phyloP scores from a whole-genome alignment of 1,140 invertebrate species.

The Venustaconcha ellipsiformis region DNA sequence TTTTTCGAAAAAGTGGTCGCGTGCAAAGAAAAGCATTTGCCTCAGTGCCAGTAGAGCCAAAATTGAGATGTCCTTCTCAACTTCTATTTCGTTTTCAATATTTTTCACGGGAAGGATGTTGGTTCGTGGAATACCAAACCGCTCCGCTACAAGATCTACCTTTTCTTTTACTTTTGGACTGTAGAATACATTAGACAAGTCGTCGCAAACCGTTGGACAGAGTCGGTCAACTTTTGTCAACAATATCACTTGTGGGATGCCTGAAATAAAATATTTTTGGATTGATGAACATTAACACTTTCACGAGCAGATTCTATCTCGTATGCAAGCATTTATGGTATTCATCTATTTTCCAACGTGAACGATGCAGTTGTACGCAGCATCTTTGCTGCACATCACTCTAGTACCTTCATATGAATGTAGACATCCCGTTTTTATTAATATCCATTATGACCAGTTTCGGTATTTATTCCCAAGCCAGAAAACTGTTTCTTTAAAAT shows the following conservation, averaged over 20 bases:
- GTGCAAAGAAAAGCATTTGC: constrained; percentile 17
- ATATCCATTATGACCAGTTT: no score
- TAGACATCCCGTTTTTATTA: no score
- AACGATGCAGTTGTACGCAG: no score
- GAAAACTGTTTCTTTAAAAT: no score
- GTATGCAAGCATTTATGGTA: no score
- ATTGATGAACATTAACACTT: no score
- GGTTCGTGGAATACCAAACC: constrained; percentile 18
- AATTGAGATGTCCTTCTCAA: constrained; percentile 9
- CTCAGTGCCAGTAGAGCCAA: constrained; percentile 3
- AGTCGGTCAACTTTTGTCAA: constrained; percentile 30
- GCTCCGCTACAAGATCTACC: constrained; percentile 20
- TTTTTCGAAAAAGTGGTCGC: constrained; percentile 18
- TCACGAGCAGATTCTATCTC: no score
- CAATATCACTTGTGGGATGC: constrained; percentile 20
- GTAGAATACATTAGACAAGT: constrained; percentile 12
- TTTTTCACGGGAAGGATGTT: constrained; percentile 24
- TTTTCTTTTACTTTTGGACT: constrained; percentile 9
- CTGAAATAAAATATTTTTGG: background rate
- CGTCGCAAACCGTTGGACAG: constrained; percentile 8
- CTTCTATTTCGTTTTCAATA: constrained; percentile 23
- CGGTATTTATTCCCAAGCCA: no score
- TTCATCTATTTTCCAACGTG: no score
- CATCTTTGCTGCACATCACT: no score
- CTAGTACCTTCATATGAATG: no score